Conservation (phyloP, 2,113 vertebrate genomes). For the Lophura nycthemera region DNA sequence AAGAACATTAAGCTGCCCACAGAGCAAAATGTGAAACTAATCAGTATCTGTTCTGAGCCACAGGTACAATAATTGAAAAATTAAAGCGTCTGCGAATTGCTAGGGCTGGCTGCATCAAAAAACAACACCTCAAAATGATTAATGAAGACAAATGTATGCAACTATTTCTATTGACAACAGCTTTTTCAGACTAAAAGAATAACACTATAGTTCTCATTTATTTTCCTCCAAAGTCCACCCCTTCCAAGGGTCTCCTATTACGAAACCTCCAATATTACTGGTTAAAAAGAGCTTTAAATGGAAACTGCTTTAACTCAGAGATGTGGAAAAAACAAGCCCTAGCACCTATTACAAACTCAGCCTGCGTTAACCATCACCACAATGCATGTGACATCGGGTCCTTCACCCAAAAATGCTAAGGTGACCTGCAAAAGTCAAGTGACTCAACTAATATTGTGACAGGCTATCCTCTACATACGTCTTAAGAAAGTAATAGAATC, state of each 20-base stretch:
- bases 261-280: not conserved
- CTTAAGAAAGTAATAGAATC: not conserved
- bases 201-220: conserved; percentile 1
- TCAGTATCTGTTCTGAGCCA: conserved; percentile 78
- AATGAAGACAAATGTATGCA: conserved; percentile 81
- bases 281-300: not conserved
- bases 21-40: conserved; percentile 78
- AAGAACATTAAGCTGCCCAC: conserved; percentile 76
- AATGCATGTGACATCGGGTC: not conserved
- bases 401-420: not conserved
- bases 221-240: not conserved
- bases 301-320: not conserved
- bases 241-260: not conserved
- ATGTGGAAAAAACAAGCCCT: not conserved
- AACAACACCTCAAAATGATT: conserved; percentile 71
- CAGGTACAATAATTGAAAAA: conserved; percentile 73
- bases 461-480: rapidly evolving
- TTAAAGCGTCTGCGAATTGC: conserved; percentile 61
- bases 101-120: conserved; percentile 61
- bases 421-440: not conserved
- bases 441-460: not conserved
- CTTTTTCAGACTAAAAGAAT: conserved; percentile 18
- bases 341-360: rapidly evolving
- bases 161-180: conserved; percentile 61
- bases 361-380: not conserved